phyloP scores from a whole-genome alignment of 2,113 vertebrate species.

The Eupsittula cactorum region DNA sequence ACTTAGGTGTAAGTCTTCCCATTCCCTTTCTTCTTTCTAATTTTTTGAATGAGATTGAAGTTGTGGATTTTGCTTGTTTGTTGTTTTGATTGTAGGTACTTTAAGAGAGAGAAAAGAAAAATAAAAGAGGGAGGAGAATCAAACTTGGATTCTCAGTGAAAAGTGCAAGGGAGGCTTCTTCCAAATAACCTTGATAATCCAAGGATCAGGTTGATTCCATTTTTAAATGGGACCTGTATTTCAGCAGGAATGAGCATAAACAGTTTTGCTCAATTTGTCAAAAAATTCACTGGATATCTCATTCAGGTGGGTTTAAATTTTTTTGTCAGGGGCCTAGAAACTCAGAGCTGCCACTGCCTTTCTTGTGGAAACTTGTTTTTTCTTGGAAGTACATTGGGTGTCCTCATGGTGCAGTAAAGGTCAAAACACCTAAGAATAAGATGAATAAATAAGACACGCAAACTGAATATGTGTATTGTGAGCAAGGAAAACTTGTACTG shows the following conservation, averaged over 20 bases:
- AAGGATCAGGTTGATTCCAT: not conserved
- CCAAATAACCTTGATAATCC: not conserved
- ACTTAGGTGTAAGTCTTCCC: not conserved
- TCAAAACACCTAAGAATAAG: not conserved
- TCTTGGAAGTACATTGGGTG: not conserved
- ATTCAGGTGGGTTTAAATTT: not conserved
- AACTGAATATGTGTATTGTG: not conserved
- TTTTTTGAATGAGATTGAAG: not conserved
- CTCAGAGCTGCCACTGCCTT: not conserved
- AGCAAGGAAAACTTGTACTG: not conserved
- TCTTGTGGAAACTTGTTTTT: not conserved
- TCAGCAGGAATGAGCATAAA: not conserved
- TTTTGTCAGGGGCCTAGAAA: not conserved
- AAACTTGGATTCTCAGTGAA: not conserved
- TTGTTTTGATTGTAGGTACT: not conserved
- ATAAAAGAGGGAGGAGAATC: not conserved
- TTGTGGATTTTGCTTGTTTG: not conserved
- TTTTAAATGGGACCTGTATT: not conserved
- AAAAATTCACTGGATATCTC: not conserved
- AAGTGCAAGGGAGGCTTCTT: not conserved
- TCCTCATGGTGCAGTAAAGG: not conserved
- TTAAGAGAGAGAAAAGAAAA: not conserved
- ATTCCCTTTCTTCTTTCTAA: not conserved
- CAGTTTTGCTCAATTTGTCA: not conserved
- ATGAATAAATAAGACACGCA: not conserved